Percentiles rank a stretch among this genome's conserved stretches.
These are phyloP conservation scores for Resseliella maxima DNA, from an alignment of 2,888 invertebrate species.

Conservation along the genomic window DNA sequence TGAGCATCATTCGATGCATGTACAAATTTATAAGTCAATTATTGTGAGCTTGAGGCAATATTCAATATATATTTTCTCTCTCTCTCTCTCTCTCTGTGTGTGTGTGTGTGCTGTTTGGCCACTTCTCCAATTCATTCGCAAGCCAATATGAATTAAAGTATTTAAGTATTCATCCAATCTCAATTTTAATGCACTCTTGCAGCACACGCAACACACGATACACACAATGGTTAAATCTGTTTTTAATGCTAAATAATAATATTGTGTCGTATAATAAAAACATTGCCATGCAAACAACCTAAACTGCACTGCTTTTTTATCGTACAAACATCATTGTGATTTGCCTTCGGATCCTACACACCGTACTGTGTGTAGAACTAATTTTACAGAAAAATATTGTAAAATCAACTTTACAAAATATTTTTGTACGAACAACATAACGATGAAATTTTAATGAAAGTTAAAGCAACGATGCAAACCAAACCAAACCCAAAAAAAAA, in stretches of 20 bases:
- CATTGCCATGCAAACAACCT: constrained; percentile 35
- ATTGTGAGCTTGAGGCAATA: constrained; percentile 1
- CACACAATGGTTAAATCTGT: constrained; percentile 41
- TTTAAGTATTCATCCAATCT: background rate
- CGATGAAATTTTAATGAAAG: constrained; percentile 8
- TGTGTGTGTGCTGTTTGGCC: no score
- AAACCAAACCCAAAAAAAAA: background rate
- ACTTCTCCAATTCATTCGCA: background rate
- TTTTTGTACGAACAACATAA: background rate
- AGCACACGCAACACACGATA: constrained; percentile 26
- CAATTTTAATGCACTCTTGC: background rate
- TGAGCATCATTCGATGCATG: constrained; percentile 21
- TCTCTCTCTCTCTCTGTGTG: no score
- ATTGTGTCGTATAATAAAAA: constrained; percentile 25
- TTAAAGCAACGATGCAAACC: background rate
- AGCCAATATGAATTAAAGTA: constrained; percentile 54
- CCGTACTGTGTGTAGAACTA: no score
- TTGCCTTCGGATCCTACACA: background rate
- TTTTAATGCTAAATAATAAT: constrained; percentile 52
- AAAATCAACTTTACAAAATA: no score
- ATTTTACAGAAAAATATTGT: background rate
- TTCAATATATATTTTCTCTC: constrained; percentile 53
- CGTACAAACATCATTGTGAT: background rate
- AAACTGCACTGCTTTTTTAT: background rate
- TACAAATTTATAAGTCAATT: constrained; percentile 54